Conservation (phyloP, 2,797 vertebrate genomes). For the Sternotherus odoratus region DNA sequence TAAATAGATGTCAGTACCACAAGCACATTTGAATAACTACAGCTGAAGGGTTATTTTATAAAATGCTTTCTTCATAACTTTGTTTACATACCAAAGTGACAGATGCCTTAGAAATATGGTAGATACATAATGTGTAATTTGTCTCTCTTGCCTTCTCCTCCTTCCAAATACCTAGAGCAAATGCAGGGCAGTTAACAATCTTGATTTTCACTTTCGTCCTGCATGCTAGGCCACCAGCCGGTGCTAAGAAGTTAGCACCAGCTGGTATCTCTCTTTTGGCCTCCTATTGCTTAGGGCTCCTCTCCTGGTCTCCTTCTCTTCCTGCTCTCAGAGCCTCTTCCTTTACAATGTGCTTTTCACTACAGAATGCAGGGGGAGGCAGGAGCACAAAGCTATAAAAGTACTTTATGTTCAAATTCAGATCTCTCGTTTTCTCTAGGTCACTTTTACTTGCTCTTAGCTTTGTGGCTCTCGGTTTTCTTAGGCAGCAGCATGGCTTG, state of each 20-base stretch:
- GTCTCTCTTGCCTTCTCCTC: background rate
- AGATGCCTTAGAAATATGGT: background rate
- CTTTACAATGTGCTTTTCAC: background rate
- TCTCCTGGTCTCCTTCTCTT: background rate
- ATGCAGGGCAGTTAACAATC: background rate
- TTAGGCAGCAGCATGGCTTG: background rate
- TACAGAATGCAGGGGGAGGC: background rate
- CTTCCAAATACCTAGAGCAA: background rate
- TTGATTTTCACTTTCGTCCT: background rate
- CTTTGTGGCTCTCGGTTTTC: background rate
- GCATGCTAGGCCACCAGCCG: background rate
- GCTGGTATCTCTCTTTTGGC: background rate
- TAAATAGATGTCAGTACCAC: background rate
- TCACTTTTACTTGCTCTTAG: background rate
- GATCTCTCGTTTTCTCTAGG: background rate
- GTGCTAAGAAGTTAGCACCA: background rate
- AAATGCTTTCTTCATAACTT: background rate
- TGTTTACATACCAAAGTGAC: background rate
- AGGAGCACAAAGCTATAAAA: background rate
- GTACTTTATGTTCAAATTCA: background rate
- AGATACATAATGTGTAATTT: background rate
- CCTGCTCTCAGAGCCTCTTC: background rate
- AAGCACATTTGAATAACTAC: background rate
- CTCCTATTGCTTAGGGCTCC: background rate
- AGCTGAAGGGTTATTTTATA: background rate